phyloP scores from a whole-genome alignment of 1,140 invertebrate species.

The Armadillidium nasatum region DNA sequence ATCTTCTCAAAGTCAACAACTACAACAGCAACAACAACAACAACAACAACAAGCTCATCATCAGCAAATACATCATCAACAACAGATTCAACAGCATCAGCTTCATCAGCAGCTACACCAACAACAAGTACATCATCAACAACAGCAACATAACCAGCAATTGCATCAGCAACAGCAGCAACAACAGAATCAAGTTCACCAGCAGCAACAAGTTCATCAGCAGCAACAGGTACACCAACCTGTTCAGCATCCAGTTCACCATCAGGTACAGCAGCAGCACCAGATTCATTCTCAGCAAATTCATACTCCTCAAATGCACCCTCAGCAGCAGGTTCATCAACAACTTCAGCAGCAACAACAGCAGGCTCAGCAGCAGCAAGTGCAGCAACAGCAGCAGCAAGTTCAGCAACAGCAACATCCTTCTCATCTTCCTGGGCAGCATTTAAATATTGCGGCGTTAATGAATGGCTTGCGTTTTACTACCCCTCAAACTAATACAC shows the following conservation, averaged over 20 bases:
- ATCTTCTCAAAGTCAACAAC: conserved; percentile 1
- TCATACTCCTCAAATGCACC: conserved; percentile 21
- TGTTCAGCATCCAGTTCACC: conserved; percentile 19
- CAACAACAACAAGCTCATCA: conserved; percentile 15
- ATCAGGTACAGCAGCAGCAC: conserved; percentile 26
- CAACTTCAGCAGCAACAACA: conserved; percentile 29
- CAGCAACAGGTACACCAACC: conserved; percentile 23
- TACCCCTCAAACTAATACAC: conserved; percentile 44
- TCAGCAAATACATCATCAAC: conserved; percentile 57
- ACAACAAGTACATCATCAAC: conserved; percentile 30
- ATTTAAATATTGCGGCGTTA: conserved; percentile 33
- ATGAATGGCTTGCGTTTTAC: conserved; percentile 44
- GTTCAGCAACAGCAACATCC: conserved; percentile 34
- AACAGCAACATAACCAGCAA: conserved; percentile 26
- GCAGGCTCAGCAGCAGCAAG: conserved; percentile 36
- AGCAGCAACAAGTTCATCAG: conserved; percentile 25
- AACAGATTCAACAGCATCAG: conserved; percentile 56
- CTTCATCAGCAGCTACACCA: conserved; percentile 54
- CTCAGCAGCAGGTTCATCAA: conserved; percentile 28
- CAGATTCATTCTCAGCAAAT: conserved; percentile 26
- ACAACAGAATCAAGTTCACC: conserved; percentile 21
- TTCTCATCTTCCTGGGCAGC: conserved; percentile 20
- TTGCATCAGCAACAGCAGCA: conserved; percentile 24
- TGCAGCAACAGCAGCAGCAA: conserved; percentile 35
- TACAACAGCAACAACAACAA: conserved; percentile 14